phyloP scores from a whole-genome alignment of 1,140 invertebrate genomes.

The Trinorchestia longiramus region DNA sequence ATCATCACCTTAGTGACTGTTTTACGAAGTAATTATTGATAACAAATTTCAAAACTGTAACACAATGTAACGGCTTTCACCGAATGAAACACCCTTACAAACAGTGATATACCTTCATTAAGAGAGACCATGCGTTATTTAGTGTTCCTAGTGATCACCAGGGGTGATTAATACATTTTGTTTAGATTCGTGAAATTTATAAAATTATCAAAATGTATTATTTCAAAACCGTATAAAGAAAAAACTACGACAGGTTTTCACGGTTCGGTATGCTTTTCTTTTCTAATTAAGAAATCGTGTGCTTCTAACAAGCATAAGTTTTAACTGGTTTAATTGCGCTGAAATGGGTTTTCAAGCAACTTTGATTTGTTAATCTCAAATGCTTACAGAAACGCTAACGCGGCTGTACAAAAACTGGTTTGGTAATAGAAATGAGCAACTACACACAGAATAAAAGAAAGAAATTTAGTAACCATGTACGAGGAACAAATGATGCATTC shows the following conservation, averaged over 20 bases:
- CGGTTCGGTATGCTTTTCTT: neutral
- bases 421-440: neutral
- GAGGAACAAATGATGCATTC: neutral
- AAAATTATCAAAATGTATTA: too few relatives aligned
- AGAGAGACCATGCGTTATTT: neutral
- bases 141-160: neutral
- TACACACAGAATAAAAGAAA: neutral
- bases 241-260: neutral
- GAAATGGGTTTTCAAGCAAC: neutral
- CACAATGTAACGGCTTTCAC: neutral
- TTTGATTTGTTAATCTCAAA: neutral
- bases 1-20: neutral
- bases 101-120: neutral
- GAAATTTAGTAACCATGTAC: neutral
- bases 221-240: neutral
- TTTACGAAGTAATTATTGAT: neutral
- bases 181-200: neutral
- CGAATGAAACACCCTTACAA: neutral
- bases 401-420: neutral
- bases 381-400: neutral
- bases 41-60: neutral
- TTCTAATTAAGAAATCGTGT: neutral
- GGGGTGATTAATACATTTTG: neutral
- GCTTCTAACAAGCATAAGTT: neutral
- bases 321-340: neutral